A percentile compares a stretch with the other conserved stretches of the same genome.
phyloP scores from a whole-genome alignment of 2,888 invertebrate species.

The Norana najaformis region DNA sequence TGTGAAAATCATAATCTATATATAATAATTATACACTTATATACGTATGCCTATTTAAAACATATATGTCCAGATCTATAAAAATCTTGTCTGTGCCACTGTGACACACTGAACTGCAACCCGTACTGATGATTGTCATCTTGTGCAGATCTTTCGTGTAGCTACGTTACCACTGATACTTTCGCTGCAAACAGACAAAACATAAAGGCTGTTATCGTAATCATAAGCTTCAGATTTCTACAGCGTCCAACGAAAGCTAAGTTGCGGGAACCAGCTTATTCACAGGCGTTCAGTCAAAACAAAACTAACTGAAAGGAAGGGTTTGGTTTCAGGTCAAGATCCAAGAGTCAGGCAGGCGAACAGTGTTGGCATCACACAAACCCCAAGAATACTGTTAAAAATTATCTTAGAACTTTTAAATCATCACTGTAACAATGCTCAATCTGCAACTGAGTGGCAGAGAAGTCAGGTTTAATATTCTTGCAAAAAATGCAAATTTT shows the following conservation, averaged over 20 bases:
- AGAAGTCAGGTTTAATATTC: no score
- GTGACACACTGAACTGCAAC: background rate
- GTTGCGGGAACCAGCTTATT: no score
- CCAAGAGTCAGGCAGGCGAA: no score
- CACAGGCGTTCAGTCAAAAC: no score
- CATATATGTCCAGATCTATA: background rate
- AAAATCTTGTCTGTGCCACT: background rate
- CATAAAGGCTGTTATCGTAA: background rate
- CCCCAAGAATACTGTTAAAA: background rate
- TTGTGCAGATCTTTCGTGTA: background rate
- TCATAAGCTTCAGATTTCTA: no score
- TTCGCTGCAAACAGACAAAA: background rate
- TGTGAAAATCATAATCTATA: no score
- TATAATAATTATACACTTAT: background rate
- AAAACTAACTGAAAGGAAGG: no score
- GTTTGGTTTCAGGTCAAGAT: no score
- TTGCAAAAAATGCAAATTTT: no score
- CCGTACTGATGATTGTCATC: background rate
- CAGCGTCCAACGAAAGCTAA: no score
- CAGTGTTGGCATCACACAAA: background rate
- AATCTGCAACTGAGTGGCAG: background rate
- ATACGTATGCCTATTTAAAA: background rate
- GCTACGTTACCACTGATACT: background rate
- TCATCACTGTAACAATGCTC: background rate
- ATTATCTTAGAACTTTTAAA: background rate